Evolutionary conservation across 2,113 vertebrate species (phyloP).

Genomic region (Mixornis gularis): DNA sequence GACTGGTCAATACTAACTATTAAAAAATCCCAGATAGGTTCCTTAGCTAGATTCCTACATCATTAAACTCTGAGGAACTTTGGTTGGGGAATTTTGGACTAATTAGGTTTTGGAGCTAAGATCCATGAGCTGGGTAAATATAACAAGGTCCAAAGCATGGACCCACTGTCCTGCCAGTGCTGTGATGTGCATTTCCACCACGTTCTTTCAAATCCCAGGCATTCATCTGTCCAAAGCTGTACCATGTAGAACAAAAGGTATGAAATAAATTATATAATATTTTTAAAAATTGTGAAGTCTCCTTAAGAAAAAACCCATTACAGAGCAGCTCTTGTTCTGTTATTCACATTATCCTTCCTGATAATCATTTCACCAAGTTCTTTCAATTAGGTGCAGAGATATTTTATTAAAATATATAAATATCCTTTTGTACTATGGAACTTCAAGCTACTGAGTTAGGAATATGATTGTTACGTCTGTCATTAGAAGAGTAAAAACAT

Average conservation of each 20-base stretch:
- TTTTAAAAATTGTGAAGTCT: neutral
- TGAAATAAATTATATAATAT: neutral
- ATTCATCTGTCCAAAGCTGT: neutral
- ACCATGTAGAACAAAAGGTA: neutral
- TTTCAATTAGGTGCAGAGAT: neutral
- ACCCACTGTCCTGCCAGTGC: neutral
- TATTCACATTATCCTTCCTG: neutral
- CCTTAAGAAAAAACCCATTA: neutral
- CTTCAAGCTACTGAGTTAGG: neutral
- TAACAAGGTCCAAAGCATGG: neutral
- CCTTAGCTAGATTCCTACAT: neutral
- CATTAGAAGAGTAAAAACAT: neutral
- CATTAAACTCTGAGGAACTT: neutral
- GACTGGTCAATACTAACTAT: conserved; percentile 3
- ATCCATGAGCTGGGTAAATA: neutral
- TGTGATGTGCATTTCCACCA: neutral
- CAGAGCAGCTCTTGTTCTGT: neutral
- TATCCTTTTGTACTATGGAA: neutral
- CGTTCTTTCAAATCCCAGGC: neutral
- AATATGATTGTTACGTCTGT: neutral
- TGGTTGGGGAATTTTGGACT: neutral
- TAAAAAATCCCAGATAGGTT: neutral
- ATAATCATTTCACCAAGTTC: fast-evolving
- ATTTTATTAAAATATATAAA: neutral
- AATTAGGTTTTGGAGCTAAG: neutral